Percentiles rank a stretch among this genome's conserved stretches.
phyloP scores from a whole-genome alignment of 1,140 invertebrate species.

The Lamellibrachia luymesi region DNA sequence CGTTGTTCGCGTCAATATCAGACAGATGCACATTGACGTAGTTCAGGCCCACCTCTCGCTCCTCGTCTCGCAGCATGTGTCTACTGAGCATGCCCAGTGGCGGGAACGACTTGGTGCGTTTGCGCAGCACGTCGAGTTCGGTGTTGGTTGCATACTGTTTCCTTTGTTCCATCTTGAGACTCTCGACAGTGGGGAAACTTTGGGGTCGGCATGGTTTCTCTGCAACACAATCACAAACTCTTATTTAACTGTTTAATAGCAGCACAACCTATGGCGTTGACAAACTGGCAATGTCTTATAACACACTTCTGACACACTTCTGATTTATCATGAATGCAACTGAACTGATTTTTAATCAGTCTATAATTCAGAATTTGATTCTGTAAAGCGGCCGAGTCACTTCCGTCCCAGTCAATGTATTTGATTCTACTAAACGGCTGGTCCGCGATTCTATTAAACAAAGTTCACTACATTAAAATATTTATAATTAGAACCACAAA shows the following conservation, averaged over 20 bases:
- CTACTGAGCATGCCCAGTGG: not conserved
- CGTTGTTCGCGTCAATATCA: not conserved
- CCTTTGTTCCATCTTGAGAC: not conserved
- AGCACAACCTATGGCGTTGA: not conserved
- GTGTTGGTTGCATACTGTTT: not conserved
- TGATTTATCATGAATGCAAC: not conserved
- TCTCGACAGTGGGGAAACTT: not conserved
- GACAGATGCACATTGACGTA: not conserved
- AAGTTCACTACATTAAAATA: too few relatives aligned
- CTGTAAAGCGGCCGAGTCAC: too few relatives aligned
- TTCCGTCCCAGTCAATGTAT: too few relatives aligned
- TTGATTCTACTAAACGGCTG: too few relatives aligned
- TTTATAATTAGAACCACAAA: too few relatives aligned
- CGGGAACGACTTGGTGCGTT: not conserved
- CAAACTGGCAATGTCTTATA: not conserved
- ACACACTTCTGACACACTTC: not conserved
- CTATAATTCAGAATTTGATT: not conserved
- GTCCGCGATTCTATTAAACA: too few relatives aligned
- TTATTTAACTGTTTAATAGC: not conserved
- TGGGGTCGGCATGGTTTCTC: not conserved
- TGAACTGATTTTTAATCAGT: too few relatives aligned
- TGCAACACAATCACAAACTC: not conserved
- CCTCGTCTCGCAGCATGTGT: not conserved
- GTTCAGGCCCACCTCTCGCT: not conserved
- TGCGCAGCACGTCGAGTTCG: not conserved